Evolutionary conservation across 2,888 invertebrate genomes (phyloP).

Genomic region (Drosophila austrosaltans): DNA sequence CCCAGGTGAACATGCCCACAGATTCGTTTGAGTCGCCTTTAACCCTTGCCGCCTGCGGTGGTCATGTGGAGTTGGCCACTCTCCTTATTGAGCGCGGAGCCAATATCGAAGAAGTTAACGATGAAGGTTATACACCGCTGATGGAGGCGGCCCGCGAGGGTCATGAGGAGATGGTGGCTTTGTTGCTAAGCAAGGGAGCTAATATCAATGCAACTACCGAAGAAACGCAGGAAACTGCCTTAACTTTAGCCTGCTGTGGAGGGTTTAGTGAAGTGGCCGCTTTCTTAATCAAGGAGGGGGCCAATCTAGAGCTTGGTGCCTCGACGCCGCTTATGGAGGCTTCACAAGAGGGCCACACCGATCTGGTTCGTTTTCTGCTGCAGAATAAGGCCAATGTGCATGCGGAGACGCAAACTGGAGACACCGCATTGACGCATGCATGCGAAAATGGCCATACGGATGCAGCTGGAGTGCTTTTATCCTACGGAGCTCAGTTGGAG

Average conservation of each 20-base stretch:
- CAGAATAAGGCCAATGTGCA: conserved; percentile 95
- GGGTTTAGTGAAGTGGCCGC: conserved; percentile 98
- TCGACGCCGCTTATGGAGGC: conserved; percentile 99
- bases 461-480: conserved; percentile 95
- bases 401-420: conserved; percentile 96
- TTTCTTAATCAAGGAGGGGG: conserved; percentile 96
- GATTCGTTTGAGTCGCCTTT: conserved; percentile 99
- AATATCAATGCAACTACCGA: conserved; percentile 99
- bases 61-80: conserved; percentile 98
- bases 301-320: conserved; percentile 96
- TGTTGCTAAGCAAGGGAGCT: conserved; percentile 95
- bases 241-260: conserved; percentile 96
- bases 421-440: conserved; percentile 98
- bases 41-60: conserved; percentile 98
- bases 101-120: conserved; percentile 99
- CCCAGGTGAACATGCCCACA: conserved; percentile 99
- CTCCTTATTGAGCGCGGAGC: conserved; percentile 98
- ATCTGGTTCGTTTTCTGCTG: conserved; percentile 93
- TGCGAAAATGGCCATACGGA: conserved; percentile 99
- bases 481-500: conserved; percentile 95
- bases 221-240: conserved; percentile 98
- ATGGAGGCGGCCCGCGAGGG: conserved; percentile 99
- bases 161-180: conserved; percentile 98
- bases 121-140: conserved; percentile 99
- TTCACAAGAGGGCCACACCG: conserved; percentile 98